Conservation (phyloP, 2,113 vertebrate species). For the Halichoerus grypus region DNA sequence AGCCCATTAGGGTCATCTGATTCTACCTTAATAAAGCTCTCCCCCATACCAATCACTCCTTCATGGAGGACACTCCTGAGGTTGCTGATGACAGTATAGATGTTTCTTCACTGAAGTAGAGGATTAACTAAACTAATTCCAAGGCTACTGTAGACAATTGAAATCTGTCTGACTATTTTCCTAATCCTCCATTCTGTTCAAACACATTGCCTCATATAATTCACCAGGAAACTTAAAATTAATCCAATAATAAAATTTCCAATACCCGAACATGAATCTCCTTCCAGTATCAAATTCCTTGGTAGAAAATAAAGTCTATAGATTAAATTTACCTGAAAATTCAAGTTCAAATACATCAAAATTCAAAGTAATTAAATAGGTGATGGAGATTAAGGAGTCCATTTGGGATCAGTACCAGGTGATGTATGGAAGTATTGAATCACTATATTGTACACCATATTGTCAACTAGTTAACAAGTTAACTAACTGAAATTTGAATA, state of each 20-base stretch:
- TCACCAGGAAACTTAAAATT: neutral
- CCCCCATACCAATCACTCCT: neutral
- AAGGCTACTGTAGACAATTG: neutral
- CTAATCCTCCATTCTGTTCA: neutral
- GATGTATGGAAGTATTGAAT: neutral
- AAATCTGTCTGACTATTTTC: neutral
- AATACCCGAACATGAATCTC: neutral
- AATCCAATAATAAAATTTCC: neutral
- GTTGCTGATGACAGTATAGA: neutral
- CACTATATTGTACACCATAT: neutral
- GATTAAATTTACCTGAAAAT: neutral
- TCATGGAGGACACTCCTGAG: neutral
- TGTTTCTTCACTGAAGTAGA: neutral
- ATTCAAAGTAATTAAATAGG: conserved; percentile 26
- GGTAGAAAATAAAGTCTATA: neutral
- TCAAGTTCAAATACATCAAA: neutral
- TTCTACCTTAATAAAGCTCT: neutral
- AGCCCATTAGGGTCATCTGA: neutral
- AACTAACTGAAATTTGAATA: neutral
- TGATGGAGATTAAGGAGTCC: neutral
- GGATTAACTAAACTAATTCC: neutral
- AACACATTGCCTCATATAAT: neutral
- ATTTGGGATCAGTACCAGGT: neutral
- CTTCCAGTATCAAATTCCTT: conserved; percentile 4
- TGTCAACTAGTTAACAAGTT: neutral